Evolutionary conservation across 2,113 vertebrate genomes (phyloP), one percentile per base, ranked within the genome.

Genomic region (Strix aluco): DNA sequence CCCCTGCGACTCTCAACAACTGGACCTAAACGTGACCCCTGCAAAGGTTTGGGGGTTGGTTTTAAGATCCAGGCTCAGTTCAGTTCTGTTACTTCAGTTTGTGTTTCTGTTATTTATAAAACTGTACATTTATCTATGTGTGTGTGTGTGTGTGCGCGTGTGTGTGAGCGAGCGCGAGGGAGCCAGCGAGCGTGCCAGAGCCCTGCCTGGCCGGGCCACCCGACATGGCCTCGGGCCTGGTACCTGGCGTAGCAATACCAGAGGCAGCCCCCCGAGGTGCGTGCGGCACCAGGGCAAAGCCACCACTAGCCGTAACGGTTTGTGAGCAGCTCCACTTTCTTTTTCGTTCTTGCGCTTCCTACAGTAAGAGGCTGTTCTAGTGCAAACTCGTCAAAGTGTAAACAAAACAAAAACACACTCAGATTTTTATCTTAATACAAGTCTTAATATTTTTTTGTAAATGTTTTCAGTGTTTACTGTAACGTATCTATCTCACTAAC

Each of bases 401-500:
- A 86, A 70, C 79, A 38, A 81, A 69, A 81, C 36, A 65, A 80
- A 70, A 70, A 84, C 81, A 65, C 95, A 79, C 94, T 86, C 97
- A 75, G 81, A 88, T 98, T 98, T 97, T 96, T 98, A 98, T 97
- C 97, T 95, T 96, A 91, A 94, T 97, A 97, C 97, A 93, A 98
- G 97, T 98, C 97, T 97, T 97, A 95, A 82, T 58, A 95, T 90
- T 98, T 96, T 98, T 98, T 92, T 81, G 98, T 98, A 98, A 98
- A 98, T 99, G 98, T 98, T 98, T 96, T 97, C 97, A 87, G 98
- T 99, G 98, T 99, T 98, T 97, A 97, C 98, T 97, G 98, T 99
- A 98, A 97, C 98, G 98, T 99, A 98, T 98, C 97, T 97, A 98
- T 97, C 98, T 97, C 95, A 92, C 97, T 97, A 95, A 97, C 96